These are phyloP conservation scores for Ephydatia muelleri DNA, from an alignment of 37 sponge, comb jelly and placozoan genomes.

Conservation along the genomic window DNA sequence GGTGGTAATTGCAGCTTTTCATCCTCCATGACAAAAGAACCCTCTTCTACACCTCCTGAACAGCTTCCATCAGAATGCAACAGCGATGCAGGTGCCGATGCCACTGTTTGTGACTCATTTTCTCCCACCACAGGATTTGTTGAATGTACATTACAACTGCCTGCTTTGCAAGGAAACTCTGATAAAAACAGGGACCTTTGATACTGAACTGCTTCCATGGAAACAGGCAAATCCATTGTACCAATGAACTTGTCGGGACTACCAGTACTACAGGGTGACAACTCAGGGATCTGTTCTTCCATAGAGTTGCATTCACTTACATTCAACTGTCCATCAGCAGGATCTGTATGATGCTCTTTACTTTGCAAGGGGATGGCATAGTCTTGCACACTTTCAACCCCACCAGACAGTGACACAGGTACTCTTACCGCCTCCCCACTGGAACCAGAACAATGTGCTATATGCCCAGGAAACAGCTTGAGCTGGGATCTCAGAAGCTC, in stretches of 20 bases:
- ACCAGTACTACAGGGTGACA: background rate
- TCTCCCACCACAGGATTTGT: background rate
- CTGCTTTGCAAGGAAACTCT: too few species aligned
- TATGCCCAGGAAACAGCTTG: background rate
- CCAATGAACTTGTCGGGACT: background rate
- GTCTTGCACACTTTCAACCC: background rate
- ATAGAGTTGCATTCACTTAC: background rate
- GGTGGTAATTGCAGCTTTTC: too few species aligned
- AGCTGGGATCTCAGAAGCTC: background rate
- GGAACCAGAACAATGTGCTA: background rate
- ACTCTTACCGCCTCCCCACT: background rate
- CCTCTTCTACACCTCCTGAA: too few species aligned
- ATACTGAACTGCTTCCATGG: background rate
- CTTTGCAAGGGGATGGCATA: background rate
- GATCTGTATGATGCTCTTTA: background rate
- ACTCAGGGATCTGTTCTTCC: background rate
- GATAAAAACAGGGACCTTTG: background rate
- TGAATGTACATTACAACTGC: background rate
- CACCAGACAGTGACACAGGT: background rate
- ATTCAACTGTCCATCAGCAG: background rate
- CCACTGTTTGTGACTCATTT: too few species aligned
- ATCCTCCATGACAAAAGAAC: background rate
- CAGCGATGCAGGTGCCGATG: too few species aligned
- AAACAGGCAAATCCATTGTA: background rate
- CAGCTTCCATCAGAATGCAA: too few species aligned